Evolutionary conservation across 2,113 vertebrate genomes (phyloP).

Genomic region (Nibea albiflora): DNA sequence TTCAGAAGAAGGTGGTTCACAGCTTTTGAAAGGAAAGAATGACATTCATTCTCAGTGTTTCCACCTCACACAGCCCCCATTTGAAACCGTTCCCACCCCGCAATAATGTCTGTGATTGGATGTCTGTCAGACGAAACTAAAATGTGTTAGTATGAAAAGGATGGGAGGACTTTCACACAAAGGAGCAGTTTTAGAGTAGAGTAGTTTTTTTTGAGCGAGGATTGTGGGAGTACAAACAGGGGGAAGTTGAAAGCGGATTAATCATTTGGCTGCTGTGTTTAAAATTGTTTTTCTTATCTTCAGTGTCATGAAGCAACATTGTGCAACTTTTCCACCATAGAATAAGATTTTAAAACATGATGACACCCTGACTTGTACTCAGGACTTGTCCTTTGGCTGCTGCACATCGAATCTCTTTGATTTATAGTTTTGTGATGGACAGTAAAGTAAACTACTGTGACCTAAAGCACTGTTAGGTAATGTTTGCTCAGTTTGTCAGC

Average conservation of each 20-base stretch:
- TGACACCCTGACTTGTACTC: too few species aligned
- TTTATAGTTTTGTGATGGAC: too few species aligned
- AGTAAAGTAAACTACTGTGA: too few species aligned
- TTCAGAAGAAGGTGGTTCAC: constrained; percentile 2
- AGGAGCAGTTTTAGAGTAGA: not conserved
- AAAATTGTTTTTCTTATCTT: not conserved
- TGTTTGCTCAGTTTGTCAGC: too few species aligned
- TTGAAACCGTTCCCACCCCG: not conserved
- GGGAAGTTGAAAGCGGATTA: not conserved
- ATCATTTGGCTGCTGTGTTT: not conserved
- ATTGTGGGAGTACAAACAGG: not conserved
- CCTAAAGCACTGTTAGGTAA: not conserved
- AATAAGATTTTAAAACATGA: too few species aligned
- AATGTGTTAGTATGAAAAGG: not conserved
- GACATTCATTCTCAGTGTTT: not conserved
- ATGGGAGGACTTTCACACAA: constrained; percentile 23
- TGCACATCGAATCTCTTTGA: not conserved
- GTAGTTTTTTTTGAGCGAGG: not conserved
- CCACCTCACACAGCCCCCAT: not conserved
- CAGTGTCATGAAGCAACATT: too few species aligned
- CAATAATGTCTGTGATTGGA: not conserved
- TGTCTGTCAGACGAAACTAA: constrained; percentile 16
- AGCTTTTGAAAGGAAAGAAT: constrained; percentile 5
- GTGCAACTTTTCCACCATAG: too few species aligned
- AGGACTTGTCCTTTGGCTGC: too few species aligned